Evolutionary conservation across 2,797 vertebrate genomes (phyloP), one percentile per base, ranked within the genome.

Genomic region (Phyllotis vaccarum): DNA sequence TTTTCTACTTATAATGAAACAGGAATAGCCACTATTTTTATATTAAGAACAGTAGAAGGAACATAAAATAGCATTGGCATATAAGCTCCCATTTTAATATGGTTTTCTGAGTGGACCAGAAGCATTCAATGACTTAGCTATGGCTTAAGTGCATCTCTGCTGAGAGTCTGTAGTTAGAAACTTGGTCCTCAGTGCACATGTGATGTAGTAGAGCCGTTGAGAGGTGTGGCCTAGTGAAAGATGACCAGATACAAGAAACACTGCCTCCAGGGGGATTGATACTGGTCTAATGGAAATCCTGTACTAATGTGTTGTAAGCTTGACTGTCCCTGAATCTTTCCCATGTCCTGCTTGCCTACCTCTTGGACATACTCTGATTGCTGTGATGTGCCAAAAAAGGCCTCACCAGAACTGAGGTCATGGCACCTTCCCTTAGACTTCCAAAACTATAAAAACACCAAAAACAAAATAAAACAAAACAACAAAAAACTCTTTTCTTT

Each of bases 1-100:
- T 74, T n/a, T n/a, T n/a, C 40, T 89, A 2, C 89, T 93, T 95
- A 88, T 1, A 54, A 64, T 86, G 85, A 92, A 83, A 62, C 56
- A 56, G 13, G 22, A 75, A 91, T 34, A 64, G 49, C 86, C 34
- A 68, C 66, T 60, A 2, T 83, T 76, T 89, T 92, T 54, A 58
- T 88, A 88, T 95, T 75, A 24, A 82, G 78, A 82, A 87, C 16
- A 64, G 54, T 22, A 5, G 31, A 92, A 70, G 22, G 40, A 86
- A 89, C 24, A 79, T 43, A 82, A 89, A 88, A 43, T 75, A 72
- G 2, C 27, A 62, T 8, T 89, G 74, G 17, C 43, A 68, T 78
- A 21, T 78, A n/a, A 40, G 31, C 75, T 90, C 78, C 27, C 14
- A 56, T 68, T 89, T 90, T 72, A 54, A 22, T 72, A 40, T 29